A percentile compares a stretch with the other conserved stretches of the same genome.
Conservation (phyloP, 2,888 invertebrate species). For the Lasioglossum malachurum region DNA sequence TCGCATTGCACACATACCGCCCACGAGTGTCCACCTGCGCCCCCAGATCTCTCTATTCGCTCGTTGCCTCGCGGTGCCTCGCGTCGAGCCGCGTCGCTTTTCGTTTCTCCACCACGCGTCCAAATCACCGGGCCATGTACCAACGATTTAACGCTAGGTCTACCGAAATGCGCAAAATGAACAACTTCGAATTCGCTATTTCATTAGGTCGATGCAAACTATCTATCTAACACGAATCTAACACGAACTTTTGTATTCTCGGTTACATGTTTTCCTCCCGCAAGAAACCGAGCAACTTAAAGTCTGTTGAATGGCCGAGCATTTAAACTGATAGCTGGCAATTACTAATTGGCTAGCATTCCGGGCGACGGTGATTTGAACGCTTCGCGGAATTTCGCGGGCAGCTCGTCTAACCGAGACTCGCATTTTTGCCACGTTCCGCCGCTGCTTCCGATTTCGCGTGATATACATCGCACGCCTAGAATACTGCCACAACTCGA, state of each 20-base stretch:
- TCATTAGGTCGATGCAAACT: background rate
- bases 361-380: background rate
- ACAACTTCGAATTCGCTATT: background rate
- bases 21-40: constrained; percentile 74
- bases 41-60: constrained; percentile 48
- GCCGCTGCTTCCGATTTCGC: background rate
- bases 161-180: background rate
- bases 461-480: too few species aligned
- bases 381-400: constrained; percentile 1
- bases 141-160: background rate
- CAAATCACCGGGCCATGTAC: constrained; percentile 2
- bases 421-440: background rate
- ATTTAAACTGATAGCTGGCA: background rate
- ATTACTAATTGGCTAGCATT: background rate
- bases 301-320: background rate
- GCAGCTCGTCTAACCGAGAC: background rate
- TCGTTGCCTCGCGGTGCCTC: background rate
- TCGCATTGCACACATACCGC: constrained; percentile 51
- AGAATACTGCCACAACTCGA: too few species aligned
- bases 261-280: background rate
- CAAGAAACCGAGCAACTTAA: background rate
- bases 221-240: too few species aligned
- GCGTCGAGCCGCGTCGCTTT: constrained; percentile 29
- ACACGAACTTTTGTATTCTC: background rate
- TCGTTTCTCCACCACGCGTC: constrained; percentile 60